Evolutionary conservation across 2,113 vertebrate genomes (phyloP), one percentile per base, ranked within the genome.

Genomic region (Nesogale talazaci): DNA sequence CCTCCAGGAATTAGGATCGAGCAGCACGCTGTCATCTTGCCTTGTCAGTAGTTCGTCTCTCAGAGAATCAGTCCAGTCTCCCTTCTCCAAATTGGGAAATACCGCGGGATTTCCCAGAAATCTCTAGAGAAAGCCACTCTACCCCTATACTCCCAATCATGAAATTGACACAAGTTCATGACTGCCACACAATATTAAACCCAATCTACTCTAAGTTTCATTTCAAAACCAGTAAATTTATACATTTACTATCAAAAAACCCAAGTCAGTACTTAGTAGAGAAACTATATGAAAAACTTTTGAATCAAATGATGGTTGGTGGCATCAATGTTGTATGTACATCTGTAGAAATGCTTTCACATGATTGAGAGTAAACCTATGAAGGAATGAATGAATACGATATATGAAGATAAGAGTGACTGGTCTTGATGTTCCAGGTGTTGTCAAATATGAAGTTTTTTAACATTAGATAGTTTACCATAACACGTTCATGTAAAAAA

Each of bases 171-270:
- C n/a, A n/a, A n/a, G n/a, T n/a, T n/a, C n/a, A n/a, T n/a, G n/a
- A n/a, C n/a, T n/a, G n/a, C n/a, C n/a, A n/a, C n/a, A 70, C 22
- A 84, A 90, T 69, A 56, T 77, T 76, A 80, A 0, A n/a, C 38
- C 94, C 86, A 61, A 22, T 89, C 74, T 77, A 38, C 10, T 76
- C 20, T 93, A 14, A 52, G 12, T 25, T 72, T 11, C 20, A 77
- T 72, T 84, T 61, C 34, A 78, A 69, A 88, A 22, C 59, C 27
- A 46, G 59, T 75, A 89, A 89, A 57, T 90, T 69, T 67, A n/a
- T 63, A 19, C 34, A 80, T 81, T 86, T 87, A 81, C 46, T 61
- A 61, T 94, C 25, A 42, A 94, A 80, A 88, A 93, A 38, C 27
- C 1, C 4, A 85, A 80, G 15, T 65, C 8, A 59, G 27, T 90